Percentiles rank a stretch among this genome's conserved stretches.
phyloP scores from a whole-genome alignment of 2,113 vertebrate genomes.

The Eulemur macaco region DNA sequence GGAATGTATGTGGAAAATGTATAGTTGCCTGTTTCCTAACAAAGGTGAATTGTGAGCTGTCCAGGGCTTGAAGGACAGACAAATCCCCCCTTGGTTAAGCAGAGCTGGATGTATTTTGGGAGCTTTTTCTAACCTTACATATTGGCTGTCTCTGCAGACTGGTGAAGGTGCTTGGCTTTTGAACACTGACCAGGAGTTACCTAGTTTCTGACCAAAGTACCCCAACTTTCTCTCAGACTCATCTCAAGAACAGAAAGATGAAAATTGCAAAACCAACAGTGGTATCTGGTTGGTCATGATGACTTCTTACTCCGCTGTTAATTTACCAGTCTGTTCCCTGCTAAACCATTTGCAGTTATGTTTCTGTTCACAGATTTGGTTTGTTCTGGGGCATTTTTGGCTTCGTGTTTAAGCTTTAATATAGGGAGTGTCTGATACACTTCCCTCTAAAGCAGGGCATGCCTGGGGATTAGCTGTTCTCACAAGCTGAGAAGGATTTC shows the following conservation, averaged over 20 bases:
- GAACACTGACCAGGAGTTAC: background rate
- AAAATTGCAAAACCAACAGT: background rate
- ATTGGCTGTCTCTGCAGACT: conserved; percentile 2
- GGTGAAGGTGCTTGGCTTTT: background rate
- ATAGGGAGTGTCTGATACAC: conserved; percentile 18
- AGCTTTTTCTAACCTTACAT: conserved; percentile 22
- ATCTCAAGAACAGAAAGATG: conserved; percentile 26
- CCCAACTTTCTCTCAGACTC: background rate
- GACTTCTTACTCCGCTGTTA: background rate
- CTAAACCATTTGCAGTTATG: conserved; percentile 19
- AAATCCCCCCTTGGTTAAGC: conserved; percentile 39
- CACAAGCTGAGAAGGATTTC: conserved; percentile 37
- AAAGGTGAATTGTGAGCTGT: conserved; percentile 62
- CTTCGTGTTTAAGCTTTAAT: background rate
- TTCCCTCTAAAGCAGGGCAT: conserved; percentile 17
- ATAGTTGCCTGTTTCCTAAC: background rate
- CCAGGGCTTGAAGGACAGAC: background rate
- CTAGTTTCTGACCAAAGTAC: background rate
- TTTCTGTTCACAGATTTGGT: background rate
- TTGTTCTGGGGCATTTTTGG: conserved; percentile 41
- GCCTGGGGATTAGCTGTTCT: conserved; percentile 48
- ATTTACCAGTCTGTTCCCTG: background rate
- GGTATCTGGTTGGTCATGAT: background rate
- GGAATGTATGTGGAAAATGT: conserved; percentile 61
- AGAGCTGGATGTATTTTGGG: conserved; percentile 27